Evolutionary conservation across 2,888 invertebrate genomes (phyloP).

Genomic region (Tolmerus cingulatus): DNA sequence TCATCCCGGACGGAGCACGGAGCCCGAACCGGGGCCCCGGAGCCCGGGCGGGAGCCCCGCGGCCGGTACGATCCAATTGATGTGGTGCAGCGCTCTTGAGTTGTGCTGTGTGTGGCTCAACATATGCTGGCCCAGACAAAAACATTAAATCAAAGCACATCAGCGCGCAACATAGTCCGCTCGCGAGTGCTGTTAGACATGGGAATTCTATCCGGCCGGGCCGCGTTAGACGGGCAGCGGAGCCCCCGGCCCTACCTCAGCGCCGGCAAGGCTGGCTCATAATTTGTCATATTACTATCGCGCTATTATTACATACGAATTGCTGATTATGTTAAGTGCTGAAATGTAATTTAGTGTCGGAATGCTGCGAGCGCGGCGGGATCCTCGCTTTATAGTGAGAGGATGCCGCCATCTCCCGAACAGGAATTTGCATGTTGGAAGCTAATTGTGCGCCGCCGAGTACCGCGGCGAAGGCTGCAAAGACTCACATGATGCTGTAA

Average conservation of each 20-base stretch:
- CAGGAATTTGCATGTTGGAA: constrained; percentile 42
- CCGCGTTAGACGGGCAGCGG: constrained; percentile 4
- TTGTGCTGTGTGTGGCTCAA: constrained; percentile 16
- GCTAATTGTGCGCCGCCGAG: constrained; percentile 28
- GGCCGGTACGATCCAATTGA: constrained; percentile 2
- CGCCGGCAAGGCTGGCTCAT: constrained; percentile 48
- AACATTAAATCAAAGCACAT: constrained; percentile 34
- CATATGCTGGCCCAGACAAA: constrained; percentile 31
- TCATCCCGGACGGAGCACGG: not conserved
- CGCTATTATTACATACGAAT: constrained; percentile 52
- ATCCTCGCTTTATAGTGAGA: constrained; percentile 26
- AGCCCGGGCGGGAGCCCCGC: not conserved
- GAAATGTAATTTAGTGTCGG: constrained; percentile 51
- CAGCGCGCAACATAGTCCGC: not conserved
- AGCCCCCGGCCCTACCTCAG: constrained; percentile 5
- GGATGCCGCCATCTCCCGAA: constrained; percentile 11
- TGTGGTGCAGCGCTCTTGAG: constrained; percentile 20
- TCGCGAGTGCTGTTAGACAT: not conserved
- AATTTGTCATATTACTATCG: constrained; percentile 53
- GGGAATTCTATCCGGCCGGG: constrained; percentile 31
- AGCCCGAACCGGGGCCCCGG: not conserved
- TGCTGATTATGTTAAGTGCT: constrained; percentile 52
- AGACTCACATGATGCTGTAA: constrained; percentile 11
- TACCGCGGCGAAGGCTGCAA: not conserved
- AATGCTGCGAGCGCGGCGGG: constrained; percentile 22